Conservation (phyloP, 2,888 invertebrate species). For the Hyppa rectilinea region DNA sequence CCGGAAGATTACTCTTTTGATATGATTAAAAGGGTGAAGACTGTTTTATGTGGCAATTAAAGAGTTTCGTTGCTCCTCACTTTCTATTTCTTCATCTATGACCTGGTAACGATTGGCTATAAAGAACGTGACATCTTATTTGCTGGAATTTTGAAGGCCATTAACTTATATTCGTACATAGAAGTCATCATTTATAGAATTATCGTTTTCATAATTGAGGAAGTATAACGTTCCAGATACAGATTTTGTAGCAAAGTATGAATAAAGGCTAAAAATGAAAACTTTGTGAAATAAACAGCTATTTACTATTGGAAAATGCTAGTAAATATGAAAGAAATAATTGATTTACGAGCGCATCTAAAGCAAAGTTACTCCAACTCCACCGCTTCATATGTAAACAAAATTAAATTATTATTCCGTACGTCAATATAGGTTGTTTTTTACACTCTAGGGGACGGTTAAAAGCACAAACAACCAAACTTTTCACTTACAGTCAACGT, state of each 20-base stretch:
- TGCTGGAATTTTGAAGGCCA: slow-evolving; percentile 36
- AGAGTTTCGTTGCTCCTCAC: slow-evolving; percentile 81
- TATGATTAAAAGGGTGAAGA: slow-evolving; percentile 90
- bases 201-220: slow-evolving; percentile 39
- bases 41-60: slow-evolving; percentile 89
- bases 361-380: slow-evolving; percentile 65
- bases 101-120: slow-evolving; percentile 48
- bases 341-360: slow-evolving; percentile 59
- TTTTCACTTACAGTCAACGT: slow-evolving; percentile 79
- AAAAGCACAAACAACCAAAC: slow-evolving; percentile 79
- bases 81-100: slow-evolving; percentile 75
- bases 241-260: background rate
- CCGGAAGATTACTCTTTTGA: slow-evolving; percentile 90
- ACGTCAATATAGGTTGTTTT: slow-evolving; percentile 72
- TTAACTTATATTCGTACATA: slow-evolving; percentile 50
- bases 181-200: slow-evolving; percentile 34
- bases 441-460: slow-evolving; percentile 67
- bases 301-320: slow-evolving; percentile 9
- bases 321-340: slow-evolving; percentile 39
- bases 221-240: slow-evolving; percentile 36
- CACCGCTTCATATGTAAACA: slow-evolving; percentile 69
- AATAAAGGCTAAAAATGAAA: slow-evolving; percentile 1
- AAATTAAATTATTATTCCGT: slow-evolving; percentile 75
- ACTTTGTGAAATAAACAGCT: background rate
- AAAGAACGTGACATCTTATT: slow-evolving; percentile 57